Percentiles rank a stretch among this genome's conserved stretches.
Conservation (phyloP, 2,113 vertebrate genomes). For the Syngnathus typhle region DNA sequence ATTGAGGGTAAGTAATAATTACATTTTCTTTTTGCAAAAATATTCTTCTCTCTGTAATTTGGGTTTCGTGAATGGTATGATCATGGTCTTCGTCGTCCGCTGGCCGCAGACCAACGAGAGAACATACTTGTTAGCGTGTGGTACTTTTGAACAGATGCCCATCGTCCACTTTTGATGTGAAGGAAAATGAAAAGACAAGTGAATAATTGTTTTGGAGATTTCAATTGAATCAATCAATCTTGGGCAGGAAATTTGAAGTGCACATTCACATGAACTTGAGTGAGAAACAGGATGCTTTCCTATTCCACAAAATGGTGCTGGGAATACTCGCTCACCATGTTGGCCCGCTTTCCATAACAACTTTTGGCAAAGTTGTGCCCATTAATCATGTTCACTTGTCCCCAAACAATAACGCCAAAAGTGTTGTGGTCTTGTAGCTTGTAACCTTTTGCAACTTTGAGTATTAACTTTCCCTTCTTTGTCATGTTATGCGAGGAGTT, state of each 20-base stretch:
- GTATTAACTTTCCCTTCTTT: constrained; percentile 51
- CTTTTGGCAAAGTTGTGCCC: constrained; percentile 33
- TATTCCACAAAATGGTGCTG: constrained; percentile 20
- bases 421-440: constrained; percentile 39
- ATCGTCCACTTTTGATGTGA: constrained; percentile 10
- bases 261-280: constrained; percentile 2
- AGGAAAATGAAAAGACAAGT: no score
- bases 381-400: constrained; percentile 26
- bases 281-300: constrained; percentile 42
- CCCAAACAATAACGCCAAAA: constrained; percentile 49
- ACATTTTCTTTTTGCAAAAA: constrained; percentile 30
- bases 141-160: background rate
- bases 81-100: constrained; percentile 31
- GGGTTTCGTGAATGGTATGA: constrained; percentile 18
- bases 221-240: background rate
- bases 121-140: background rate
- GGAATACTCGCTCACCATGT: constrained; percentile 24
- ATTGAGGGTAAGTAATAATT: constrained; percentile 18
- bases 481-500: constrained; percentile 9
- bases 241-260: constrained; percentile 2
- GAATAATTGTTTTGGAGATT: no score
- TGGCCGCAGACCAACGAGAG: constrained; percentile 22
- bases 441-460: constrained; percentile 32
- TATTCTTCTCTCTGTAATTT: constrained; percentile 39
- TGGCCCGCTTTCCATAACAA: constrained; percentile 16